Base-by-base conservation (phyloP, 1,140 invertebrate species). In the Cyclargus thomasi region DNA sequence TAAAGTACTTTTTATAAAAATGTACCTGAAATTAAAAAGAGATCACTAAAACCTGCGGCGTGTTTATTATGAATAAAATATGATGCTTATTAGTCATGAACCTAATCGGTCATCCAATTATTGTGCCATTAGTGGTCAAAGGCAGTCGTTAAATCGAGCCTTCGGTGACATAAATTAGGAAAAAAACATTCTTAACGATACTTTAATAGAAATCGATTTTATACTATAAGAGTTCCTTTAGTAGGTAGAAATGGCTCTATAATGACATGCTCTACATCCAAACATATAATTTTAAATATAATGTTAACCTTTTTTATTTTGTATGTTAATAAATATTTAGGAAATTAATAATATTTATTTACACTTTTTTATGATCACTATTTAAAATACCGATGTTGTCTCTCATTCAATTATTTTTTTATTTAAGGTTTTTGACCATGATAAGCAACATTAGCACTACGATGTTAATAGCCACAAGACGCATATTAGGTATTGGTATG, bases 161-260 rank as follows among this genome's bases (percentile, higher is more conserved):
- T 59, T 59, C 55, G 55, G 20, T 20, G 55, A 59, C 55, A 59
- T 59, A 59, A 59, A 59, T 59, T 59, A 59, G 55, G 20, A 59
- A 59, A 59, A 59, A 20, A 21, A 59, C 55, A 59, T 16, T 47
- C 39, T 47, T 47, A 47, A 47, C 8, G 39, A 47, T 47, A 47
- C 39, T 14, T 47, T 47, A 47, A 47, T 47, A 14, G 10, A 47
- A 11, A 47, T 47, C 39, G 39, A 47, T 47, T 47, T 47, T 16
- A 11, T 47, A 1, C n/a, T n/a, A 8, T 0, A 7, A 29, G 29
- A 47, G 39, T 39, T 39, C 36, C 36, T 39, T 39, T 14, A 14
- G 14, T 11, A 11, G 39, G 14, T 47, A 47, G 8, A 47, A 47
- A 2, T 47, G 29, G 39, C 10, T 47, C 39, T 47, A 47, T 11